phyloP scores from a whole-genome alignment of 2,113 vertebrate species.

The Prinia subflava region DNA sequence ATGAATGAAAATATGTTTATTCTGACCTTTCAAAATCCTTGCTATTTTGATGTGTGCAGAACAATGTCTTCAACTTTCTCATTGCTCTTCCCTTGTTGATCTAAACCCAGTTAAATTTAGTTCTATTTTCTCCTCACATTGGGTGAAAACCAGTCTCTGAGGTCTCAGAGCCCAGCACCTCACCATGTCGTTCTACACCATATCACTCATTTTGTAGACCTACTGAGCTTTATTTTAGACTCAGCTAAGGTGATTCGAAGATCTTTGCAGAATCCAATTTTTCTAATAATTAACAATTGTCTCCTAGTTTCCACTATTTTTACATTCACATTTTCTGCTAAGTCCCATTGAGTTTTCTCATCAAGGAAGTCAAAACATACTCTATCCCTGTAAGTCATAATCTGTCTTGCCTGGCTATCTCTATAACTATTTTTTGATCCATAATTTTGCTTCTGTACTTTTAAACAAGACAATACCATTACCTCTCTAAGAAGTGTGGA shows the following conservation, averaged over 20 bases:
- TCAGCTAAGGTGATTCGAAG: not conserved
- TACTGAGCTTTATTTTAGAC: not conserved
- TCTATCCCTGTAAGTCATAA: not conserved
- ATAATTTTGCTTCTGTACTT: not conserved
- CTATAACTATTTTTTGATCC: not conserved
- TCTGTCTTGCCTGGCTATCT: not conserved
- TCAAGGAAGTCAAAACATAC: not conserved
- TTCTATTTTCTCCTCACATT: not conserved
- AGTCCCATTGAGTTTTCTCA: not conserved
- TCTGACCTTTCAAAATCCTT: not conserved
- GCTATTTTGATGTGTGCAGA: not conserved
- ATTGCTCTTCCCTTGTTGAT: not conserved
- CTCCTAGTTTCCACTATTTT: not conserved
- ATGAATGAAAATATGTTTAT: not conserved
- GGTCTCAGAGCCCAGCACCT: not conserved
- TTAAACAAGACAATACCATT: not conserved
- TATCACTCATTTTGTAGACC: not conserved
- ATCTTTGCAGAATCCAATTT: not conserved
- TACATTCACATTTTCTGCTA: not conserved
- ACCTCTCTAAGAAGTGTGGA: not conserved
- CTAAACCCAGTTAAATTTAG: not conserved
- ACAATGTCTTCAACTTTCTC: not conserved
- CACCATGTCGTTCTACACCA: not conserved
- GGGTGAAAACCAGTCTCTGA: not conserved
- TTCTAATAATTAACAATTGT: not conserved